Conservation (phyloP, 2,888 invertebrate genomes). For the Ephialtes manifestator region DNA sequence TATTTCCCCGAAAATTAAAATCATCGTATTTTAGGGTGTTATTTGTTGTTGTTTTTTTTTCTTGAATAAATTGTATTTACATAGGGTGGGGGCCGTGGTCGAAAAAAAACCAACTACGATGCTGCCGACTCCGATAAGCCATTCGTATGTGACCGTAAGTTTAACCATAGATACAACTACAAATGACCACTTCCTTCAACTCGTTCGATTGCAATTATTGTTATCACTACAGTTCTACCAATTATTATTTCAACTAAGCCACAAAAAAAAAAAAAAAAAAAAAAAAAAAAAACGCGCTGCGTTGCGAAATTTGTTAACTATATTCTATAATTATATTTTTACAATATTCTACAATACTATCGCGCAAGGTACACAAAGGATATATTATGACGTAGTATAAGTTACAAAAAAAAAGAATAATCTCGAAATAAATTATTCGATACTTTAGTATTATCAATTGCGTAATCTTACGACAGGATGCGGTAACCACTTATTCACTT, state of each 20-base stretch:
- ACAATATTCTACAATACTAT: constrained; percentile 76
- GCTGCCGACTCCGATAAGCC: constrained; percentile 94
- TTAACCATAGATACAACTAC: constrained; percentile 86
- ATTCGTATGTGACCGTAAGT: constrained; percentile 97
- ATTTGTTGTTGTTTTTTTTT: not conserved
- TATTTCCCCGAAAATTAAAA: no score
- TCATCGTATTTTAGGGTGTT: no score
- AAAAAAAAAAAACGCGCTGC: constrained; percentile 73
- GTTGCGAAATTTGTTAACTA: constrained; percentile 80
- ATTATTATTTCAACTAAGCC: constrained; percentile 75
- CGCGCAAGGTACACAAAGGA: constrained; percentile 75
- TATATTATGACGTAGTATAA: constrained; percentile 77
- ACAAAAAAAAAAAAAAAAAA: constrained; percentile 48
- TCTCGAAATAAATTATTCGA: constrained; percentile 80
- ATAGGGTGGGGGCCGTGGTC: constrained; percentile 86
- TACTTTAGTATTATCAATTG: constrained; percentile 76
- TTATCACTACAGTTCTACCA: constrained; percentile 71
- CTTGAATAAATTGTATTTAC: constrained; percentile 40
- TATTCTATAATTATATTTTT: constrained; percentile 79
- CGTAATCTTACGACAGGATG: constrained; percentile 79
- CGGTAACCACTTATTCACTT: constrained; percentile 77
- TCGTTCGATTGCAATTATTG: constrained; percentile 74
- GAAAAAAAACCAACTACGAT: constrained; percentile 88
- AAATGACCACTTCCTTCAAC: constrained; percentile 81
- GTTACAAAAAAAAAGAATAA: constrained; percentile 72